Base-by-base conservation (phyloP, 1,140 invertebrate genomes). In the Nautilus pompilius region DNA sequence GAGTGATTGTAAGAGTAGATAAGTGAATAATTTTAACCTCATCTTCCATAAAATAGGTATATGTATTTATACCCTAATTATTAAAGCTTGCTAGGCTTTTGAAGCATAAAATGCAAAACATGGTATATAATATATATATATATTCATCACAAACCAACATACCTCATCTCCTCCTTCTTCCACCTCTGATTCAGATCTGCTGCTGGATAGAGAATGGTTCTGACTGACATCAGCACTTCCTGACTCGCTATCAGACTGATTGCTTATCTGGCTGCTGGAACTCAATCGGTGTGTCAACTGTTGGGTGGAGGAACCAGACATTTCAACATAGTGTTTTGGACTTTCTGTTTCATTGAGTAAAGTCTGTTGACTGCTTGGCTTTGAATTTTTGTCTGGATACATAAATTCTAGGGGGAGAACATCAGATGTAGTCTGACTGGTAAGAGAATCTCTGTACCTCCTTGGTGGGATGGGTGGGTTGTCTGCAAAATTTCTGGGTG, bases 191-290 rank as follows among this genome's bases (percentile, higher is more conserved):
- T 72, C 70, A 10, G 67, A 65, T 10, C 54, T 58, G 24, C 24
- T 28, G 45, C 63, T 70, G 3, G 58, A 29, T 13, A 67, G 58
- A 41, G 66, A 64, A 55, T 58, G 54, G 3, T 30, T 57, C 10
- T 62, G 58, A 17, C 33, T 30, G 2, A 58, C 54, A 26, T 62
- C 48, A 22, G 54, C 55, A 53, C 49, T 53, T 4, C 41, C 51
- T 6, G 66, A 71, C 0, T 64, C 69, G 41, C 62, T 65, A 34
- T 69, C 70, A 3, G 66, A 68, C 24, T 64, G 62, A 36, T 60
- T 68, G 29, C 65, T 66, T 26, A 64, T 56, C 2, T 30, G 28
- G 49, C 62, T 64, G 22, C 63, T 36, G 20, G 41, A 49, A 61
- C 62, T 67, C 5, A 65, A 34, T 20, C 66, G 66, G 3, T 64